A percentile compares a stretch with the other conserved stretches of the same genome.
Conservation (phyloP, 2,888 invertebrate genomes). For the Torymus tubicola region DNA sequence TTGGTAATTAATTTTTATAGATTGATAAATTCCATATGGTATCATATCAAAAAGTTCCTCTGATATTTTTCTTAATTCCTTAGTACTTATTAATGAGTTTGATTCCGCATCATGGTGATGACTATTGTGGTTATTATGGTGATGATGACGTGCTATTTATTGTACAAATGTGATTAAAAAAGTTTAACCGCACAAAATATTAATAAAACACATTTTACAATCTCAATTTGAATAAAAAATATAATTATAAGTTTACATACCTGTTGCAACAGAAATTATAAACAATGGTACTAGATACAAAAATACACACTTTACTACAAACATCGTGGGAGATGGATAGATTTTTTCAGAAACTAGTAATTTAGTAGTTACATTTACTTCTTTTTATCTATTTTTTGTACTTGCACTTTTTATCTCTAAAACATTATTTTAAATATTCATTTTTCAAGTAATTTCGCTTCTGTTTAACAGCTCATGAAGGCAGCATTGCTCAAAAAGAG, state of each 20-base stretch:
- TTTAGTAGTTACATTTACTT: neutral
- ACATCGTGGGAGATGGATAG: slow-evolving; percentile 26
- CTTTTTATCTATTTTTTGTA: neutral
- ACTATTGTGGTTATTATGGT: slow-evolving; percentile 31
- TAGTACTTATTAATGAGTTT: slow-evolving; percentile 43
- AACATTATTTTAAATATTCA: neutral
- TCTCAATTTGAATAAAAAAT: too few species aligned
- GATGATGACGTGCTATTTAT: slow-evolving; percentile 37
- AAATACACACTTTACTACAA: slow-evolving; percentile 2
- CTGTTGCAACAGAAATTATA: slow-evolving; percentile 3
- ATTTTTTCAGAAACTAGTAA: neutral
- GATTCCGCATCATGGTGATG: slow-evolving; percentile 24
- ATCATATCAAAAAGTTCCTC: slow-evolving; percentile 57
- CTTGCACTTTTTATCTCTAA: neutral
- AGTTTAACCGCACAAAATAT: too few species aligned
- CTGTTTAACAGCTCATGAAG: neutral
- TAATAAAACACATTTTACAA: too few species aligned
- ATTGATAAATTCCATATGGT: slow-evolving; percentile 36
- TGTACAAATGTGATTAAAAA: slow-evolving; percentile 1
- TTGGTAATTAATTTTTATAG: slow-evolving; percentile 60
- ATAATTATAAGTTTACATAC: slow-evolving; percentile 10
- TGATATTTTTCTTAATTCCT: slow-evolving; percentile 56
- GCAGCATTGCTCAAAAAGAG: slow-evolving; percentile 9
- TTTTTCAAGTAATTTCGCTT: neutral
- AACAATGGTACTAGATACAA: slow-evolving; percentile 4